These are phyloP conservation scores for Nomada ruficornis DNA, from an alignment of 2,888 invertebrate genomes.

Conservation along the genomic window DNA sequence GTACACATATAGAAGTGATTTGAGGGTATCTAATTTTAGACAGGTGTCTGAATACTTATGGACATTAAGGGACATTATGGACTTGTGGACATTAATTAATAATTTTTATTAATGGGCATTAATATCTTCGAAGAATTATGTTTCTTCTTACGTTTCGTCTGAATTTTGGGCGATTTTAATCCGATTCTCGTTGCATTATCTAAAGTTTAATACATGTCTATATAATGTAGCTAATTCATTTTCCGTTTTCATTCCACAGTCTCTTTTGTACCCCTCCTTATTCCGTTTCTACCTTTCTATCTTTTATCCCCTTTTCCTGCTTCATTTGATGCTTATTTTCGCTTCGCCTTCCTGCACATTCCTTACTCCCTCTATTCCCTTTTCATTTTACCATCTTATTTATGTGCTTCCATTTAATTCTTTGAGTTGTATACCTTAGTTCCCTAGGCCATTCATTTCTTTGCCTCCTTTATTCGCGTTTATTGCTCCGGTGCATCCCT, in stretches of 20 bases:
- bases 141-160: neutral
- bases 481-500: neutral
- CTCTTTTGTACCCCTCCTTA: neutral
- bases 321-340: slow-evolving; percentile 6
- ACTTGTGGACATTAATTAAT: no score
- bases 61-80: no score
- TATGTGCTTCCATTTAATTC: neutral
- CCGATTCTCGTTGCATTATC: slow-evolving; percentile 43
- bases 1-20: no score
- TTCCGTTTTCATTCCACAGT: neutral
- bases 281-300: neutral
- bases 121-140: neutral
- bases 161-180: slow-evolving; percentile 15
- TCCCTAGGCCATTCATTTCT: neutral
- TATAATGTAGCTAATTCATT: slow-evolving; percentile 22
- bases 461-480: neutral
- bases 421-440: neutral
- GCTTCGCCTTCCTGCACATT: neutral
- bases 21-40: no score
- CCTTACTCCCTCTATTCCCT: neutral
- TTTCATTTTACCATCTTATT: neutral
- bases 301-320: neutral
- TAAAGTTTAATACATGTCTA: slow-evolving; percentile 21
- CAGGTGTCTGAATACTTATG: no score
- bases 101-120: no score